Evolutionary conservation across 2,113 vertebrate genomes (phyloP).

Genomic region (Ia io): DNA sequence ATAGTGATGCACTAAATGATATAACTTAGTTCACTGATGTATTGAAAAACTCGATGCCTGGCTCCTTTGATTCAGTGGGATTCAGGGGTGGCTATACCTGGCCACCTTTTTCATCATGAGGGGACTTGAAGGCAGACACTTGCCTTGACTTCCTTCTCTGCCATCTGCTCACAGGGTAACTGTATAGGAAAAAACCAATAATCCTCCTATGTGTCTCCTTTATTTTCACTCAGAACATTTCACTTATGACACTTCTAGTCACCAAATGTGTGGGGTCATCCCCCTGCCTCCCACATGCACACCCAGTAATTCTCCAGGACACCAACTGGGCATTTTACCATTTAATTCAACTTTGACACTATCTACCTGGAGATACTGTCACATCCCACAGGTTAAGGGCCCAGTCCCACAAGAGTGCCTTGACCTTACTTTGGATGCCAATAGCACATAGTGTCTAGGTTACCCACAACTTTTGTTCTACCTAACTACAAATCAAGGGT

Average conservation of each 20-base stretch:
- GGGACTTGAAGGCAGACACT: background rate
- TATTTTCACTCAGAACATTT: background rate
- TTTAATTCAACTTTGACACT: background rate
- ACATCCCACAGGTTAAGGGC: background rate
- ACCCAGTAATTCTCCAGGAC: background rate
- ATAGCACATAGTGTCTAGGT: too few relatives aligned
- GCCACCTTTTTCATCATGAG: background rate
- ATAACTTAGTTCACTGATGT: background rate
- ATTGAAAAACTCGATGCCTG: background rate
- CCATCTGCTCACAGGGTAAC: background rate
- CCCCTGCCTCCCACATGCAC: too few relatives aligned
- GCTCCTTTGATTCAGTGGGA: background rate
- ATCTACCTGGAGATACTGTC: background rate
- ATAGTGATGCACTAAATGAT: background rate
- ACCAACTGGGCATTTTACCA: background rate
- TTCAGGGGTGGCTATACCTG: fast-evolving
- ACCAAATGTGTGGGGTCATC: background rate
- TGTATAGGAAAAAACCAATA: background rate
- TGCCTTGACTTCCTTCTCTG: background rate
- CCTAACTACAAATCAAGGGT: background rate
- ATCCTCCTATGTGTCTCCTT: background rate
- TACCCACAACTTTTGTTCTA: background rate
- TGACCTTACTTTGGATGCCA: background rate
- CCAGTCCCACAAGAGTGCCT: background rate
- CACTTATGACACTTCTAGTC: background rate